Evolutionary conservation across 2,797 vertebrate genomes (phyloP).

Genomic region (Onychomys leucogaster): DNA sequence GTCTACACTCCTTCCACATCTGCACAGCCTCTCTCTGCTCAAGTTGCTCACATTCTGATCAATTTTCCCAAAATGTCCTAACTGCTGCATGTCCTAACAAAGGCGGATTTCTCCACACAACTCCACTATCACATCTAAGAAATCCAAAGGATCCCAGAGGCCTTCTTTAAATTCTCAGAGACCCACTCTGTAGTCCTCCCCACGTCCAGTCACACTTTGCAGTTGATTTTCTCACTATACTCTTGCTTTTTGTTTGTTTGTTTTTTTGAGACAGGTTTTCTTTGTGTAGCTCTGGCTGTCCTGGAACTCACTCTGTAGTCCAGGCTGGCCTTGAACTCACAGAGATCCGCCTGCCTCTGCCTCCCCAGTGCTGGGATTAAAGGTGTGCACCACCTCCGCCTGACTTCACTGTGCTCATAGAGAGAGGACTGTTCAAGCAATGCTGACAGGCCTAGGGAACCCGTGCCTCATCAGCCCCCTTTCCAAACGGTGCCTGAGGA

Average conservation of each 20-base stretch:
- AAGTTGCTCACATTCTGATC: background rate
- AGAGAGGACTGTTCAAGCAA: background rate
- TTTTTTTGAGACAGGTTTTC: background rate
- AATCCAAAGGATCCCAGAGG: background rate
- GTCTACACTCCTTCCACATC: background rate
- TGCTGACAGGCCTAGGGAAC: background rate
- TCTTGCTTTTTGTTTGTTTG: background rate
- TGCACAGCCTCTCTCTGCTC: background rate
- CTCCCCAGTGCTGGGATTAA: background rate
- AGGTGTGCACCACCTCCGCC: background rate
- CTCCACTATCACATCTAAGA: background rate
- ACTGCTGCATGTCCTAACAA: background rate
- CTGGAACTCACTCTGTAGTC: background rate
- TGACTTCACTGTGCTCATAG: background rate
- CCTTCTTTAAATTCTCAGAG: background rate
- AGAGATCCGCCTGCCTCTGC: background rate
- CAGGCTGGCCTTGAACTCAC: background rate
- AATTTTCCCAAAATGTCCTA: background rate
- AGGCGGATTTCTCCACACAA: background rate
- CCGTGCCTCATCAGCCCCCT: background rate
- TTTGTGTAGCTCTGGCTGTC: background rate
- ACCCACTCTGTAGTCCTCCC: background rate
- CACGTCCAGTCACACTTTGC: rapidly evolving
- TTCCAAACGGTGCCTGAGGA: background rate
- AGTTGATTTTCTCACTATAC: background rate